Conservation (phyloP, 2,797 vertebrate species). For the Hippocampus kuda region DNA sequence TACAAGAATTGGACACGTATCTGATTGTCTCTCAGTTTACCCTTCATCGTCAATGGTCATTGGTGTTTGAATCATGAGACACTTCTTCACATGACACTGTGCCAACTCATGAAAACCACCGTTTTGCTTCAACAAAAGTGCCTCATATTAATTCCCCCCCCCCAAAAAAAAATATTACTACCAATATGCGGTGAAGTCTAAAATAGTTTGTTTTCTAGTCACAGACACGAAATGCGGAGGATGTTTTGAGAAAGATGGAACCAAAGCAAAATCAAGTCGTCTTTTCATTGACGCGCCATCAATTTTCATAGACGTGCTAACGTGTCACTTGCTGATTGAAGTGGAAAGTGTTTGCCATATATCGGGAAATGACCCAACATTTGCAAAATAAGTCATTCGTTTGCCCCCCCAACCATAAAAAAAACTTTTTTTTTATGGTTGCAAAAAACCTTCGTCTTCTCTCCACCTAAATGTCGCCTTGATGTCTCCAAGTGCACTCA, state of each 20-base stretch:
- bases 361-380: background rate
- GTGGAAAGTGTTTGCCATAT: background rate
- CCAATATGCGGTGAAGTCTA: background rate
- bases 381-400: background rate
- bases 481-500: conserved; percentile 5
- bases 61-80: conserved; percentile 11
- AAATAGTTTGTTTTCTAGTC: conserved; percentile 4
- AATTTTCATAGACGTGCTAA: background rate
- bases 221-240: background rate
- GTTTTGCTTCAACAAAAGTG: conserved; percentile 40
- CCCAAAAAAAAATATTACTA: background rate
- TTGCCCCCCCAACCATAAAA: too few species aligned
- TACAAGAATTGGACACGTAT: conserved; percentile 11
- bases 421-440: too few species aligned
- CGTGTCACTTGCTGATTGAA: background rate
- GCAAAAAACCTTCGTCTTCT: background rate
- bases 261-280: conserved; percentile 25
- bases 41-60: conserved; percentile 17
- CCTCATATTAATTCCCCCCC: conserved; percentile 24
- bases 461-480: conserved; percentile 1
- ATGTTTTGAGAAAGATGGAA: conserved; percentile 11
- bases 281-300: conserved; percentile 34
- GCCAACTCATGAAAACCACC: conserved; percentile 35
- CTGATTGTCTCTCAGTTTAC: conserved; percentile 11
- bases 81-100: conserved; percentile 30